Base-by-base conservation (phyloP, 2,797 vertebrate species). In the Chaetophractus vellerosus region DNA sequence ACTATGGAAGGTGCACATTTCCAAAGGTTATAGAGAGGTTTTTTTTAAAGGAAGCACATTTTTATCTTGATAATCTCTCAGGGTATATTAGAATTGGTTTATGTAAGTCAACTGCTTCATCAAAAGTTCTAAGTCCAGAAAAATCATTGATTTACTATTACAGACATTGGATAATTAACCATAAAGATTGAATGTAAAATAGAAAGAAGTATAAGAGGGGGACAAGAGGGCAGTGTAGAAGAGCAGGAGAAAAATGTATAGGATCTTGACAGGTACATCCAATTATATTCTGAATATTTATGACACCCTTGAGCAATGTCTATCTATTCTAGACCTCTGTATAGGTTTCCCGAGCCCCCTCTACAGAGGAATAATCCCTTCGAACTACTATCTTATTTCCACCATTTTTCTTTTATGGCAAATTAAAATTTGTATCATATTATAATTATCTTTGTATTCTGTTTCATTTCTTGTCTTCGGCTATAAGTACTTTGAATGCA, bases 391-490 rank as follows among this genome's bases (percentile, higher is more conserved):
- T 28, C 50, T 72, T 79, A 78, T 78, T 72, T 90, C 9, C 63
- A 2, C 1, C 71, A 52, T 64, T n/a, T 5, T 59, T 33, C 5
- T 63, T 92, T 86, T 52, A 59, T 36, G 6, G 1, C 38, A 69
- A 57, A 36, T 74, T 83, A 76, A 88, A 59, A 8, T 66, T 19
- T 59, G 14, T 6, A 87, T 93, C 52, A 79, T 86, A 23, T 50
- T 75, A 50, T 63, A 72, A 63, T 89, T 78, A 82, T 28, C n/a
- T 61, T 16, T 55, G 4, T 4, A 55, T 86, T 38, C 10, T 86
- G 18, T 80, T 94, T 88, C 36, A 48, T 81, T 92, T 88, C 36
- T 88, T 86, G 41, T 80, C 19, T 89, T 72, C 79, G 4, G 66
- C 41, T 78, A 1, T 66, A 36, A 78, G 11, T 92, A 87, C 16